Percentiles rank a stretch among this genome's conserved stretches.
phyloP scores from a whole-genome alignment of 2,113 vertebrate species.

The Salvelinus fontinalis region DNA sequence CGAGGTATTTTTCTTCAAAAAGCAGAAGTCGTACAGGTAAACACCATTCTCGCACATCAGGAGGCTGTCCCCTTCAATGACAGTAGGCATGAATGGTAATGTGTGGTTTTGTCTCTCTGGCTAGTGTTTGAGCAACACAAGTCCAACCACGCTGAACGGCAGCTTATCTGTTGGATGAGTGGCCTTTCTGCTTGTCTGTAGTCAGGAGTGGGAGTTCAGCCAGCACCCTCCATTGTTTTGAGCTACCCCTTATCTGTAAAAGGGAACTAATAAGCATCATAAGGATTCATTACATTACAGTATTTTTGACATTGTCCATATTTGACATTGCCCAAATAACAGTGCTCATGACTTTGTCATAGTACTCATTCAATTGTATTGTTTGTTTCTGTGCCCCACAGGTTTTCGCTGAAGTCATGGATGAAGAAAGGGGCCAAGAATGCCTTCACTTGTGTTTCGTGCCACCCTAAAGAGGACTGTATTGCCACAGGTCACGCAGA shows the following conservation, averaged over 20 bases:
- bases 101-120: neutral
- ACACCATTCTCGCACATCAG: conserved; percentile 11
- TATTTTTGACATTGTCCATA: neutral
- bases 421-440: conserved; percentile 79
- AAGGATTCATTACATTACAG: neutral
- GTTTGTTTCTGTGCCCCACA: conserved; percentile 48
- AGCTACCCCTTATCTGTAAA: too few relatives aligned
- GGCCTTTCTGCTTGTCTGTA: too few relatives aligned
- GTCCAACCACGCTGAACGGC: too few relatives aligned
- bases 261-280: neutral
- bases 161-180: too few relatives aligned
- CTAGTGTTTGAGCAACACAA: too few relatives aligned
- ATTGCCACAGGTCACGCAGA: conserved; percentile 91
- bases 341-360: neutral
- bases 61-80: neutral
- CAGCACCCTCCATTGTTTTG: too few relatives aligned
- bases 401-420: conserved; percentile 77
- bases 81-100: neutral
- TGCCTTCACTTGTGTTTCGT: conserved; percentile 81
- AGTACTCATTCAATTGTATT: neutral
- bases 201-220: neutral
- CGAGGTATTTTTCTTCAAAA: conserved; percentile 87
- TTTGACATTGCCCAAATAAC: neutral
- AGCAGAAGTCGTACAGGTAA: conserved; percentile 82
- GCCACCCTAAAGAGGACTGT: conserved; percentile 91